Evolutionary conservation across 2,888 invertebrate species (phyloP).

Genomic region (Lobophora halterata): DNA sequence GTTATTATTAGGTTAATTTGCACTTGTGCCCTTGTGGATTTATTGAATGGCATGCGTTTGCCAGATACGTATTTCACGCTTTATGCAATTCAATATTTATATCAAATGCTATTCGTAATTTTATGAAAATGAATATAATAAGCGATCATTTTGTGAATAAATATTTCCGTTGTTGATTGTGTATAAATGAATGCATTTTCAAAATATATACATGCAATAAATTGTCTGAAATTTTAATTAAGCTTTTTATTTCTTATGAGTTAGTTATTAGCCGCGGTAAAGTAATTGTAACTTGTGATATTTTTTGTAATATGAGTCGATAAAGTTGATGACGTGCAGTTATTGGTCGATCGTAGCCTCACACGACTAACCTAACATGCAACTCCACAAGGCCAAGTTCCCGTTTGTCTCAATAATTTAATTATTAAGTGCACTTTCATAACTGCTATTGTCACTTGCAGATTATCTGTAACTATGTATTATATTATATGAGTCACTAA

Average conservation of each 20-base stretch:
- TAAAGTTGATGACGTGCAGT: constrained; percentile 79
- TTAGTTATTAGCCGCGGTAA: constrained; percentile 52
- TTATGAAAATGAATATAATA: constrained; percentile 57
- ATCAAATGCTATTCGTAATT: constrained; percentile 66
- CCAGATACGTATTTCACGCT: constrained; percentile 74
- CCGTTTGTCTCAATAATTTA: constrained; percentile 74
- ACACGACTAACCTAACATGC: constrained; percentile 76
- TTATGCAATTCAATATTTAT: constrained; percentile 55
- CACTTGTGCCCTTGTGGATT: constrained; percentile 81
- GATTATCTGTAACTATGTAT: constrained; percentile 79
- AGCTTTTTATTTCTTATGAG: constrained; percentile 66
- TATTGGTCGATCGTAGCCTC: constrained; percentile 71
- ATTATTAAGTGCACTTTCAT: constrained; percentile 75
- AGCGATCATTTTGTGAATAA: constrained; percentile 66
- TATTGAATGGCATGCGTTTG: constrained; percentile 56
- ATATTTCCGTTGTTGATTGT: constrained; percentile 77
- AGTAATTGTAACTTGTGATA: constrained; percentile 15
- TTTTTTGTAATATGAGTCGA: constrained; percentile 44
- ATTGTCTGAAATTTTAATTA: constrained; percentile 71
- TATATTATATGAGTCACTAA: constrained; percentile 81
- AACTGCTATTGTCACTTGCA: constrained; percentile 77
- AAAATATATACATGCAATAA: constrained; percentile 74
- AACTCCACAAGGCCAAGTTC: constrained; percentile 82
- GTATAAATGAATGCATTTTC: constrained; percentile 76
- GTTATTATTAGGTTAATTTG: constrained; percentile 69